A percentile compares a stretch with the other conserved stretches of the same genome.
phyloP scores from a whole-genome alignment of 1,140 invertebrate genomes.

The Caenorhabditis elegans region DNA sequence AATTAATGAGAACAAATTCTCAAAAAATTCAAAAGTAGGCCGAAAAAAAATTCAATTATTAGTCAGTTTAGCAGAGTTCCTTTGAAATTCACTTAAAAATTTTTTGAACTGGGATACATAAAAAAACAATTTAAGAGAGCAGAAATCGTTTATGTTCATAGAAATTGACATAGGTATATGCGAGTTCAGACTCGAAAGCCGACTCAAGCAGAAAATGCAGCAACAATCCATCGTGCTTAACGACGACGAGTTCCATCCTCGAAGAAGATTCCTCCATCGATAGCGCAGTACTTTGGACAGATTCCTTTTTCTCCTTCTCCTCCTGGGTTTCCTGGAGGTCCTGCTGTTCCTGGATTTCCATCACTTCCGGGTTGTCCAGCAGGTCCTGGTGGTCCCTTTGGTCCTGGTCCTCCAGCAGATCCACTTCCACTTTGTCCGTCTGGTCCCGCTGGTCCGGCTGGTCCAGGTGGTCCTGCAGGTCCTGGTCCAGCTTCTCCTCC shows the following conservation, averaged over 20 bases:
- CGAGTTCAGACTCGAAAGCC: background rate
- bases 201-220: slow-evolving; percentile 8
- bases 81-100: no score
- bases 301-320: slow-evolving; percentile 37
- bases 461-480: slow-evolving; percentile 28
- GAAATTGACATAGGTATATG: no score
- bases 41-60: no score
- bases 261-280: slow-evolving; percentile 45
- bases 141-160: no score
- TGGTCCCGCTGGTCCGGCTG: slow-evolving; percentile 6
- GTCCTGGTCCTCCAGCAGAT: background rate
- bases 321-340: slow-evolving; percentile 24
- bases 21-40: no score
- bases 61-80: no score
- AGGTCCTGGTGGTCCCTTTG: slow-evolving; percentile 47
- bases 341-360: slow-evolving; percentile 30
- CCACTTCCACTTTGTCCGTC: slow-evolving; percentile 1
- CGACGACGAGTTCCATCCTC: slow-evolving; percentile 39
- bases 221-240: background rate
- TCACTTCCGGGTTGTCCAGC: slow-evolving; percentile 54
- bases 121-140: no score
- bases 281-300: slow-evolving; percentile 42
- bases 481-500: background rate
- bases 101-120: no score
- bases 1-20: no score